Evolutionary conservation across 2,888 invertebrate genomes (phyloP).

Genomic region (Polyommatus icarus): DNA sequence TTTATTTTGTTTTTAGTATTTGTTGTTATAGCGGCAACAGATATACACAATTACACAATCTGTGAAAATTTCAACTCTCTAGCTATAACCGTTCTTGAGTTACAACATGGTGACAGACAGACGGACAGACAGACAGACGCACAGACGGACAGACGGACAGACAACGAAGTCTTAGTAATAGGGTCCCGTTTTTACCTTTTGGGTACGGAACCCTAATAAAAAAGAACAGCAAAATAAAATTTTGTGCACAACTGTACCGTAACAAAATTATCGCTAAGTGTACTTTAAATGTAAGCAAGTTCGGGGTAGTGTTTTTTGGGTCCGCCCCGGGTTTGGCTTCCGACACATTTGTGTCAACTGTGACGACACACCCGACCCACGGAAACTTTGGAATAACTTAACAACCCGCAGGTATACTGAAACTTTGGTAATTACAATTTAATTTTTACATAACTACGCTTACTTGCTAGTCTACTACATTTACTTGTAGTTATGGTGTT

Average conservation of each 20-base stretch:
- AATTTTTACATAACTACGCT: neutral
- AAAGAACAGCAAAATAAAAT: neutral
- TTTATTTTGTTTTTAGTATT: too few species aligned
- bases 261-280: neutral
- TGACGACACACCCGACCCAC: constrained; percentile 2
- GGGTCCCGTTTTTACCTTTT: too few species aligned
- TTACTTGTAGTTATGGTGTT: too few species aligned
- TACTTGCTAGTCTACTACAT: neutral
- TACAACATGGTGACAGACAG: too few species aligned
- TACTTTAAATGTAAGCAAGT: constrained; percentile 9
- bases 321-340: neutral
- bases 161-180: too few species aligned
- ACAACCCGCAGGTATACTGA: neutral
- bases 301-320: constrained; percentile 10
- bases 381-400: constrained; percentile 18
- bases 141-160: too few species aligned
- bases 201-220: too few species aligned
- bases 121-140: too few species aligned
- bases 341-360: constrained; percentile 2
- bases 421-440: neutral
- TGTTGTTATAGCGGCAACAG: too few species aligned
- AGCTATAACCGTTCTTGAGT: too few species aligned
- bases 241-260: constrained; percentile 29
- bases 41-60: too few species aligned
- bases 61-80: too few species aligned